Percentiles rank a stretch among this genome's conserved stretches.
Conservation (phyloP, 37 sponge, comb jelly and placozoan genomes). For the Corticium candelabrum region DNA sequence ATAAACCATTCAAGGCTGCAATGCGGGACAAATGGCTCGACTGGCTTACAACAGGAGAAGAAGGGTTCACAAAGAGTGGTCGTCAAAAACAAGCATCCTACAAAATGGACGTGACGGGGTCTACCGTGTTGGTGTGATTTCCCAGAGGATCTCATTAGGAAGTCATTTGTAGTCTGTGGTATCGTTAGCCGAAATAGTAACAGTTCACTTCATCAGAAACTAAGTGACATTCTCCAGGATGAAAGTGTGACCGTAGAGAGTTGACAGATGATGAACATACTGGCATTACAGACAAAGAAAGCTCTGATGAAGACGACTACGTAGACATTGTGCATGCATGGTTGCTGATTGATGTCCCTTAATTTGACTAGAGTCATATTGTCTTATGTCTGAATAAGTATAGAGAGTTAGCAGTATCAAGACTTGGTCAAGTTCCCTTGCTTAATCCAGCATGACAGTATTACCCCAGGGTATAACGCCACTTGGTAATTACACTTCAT, state of each 20-base stretch:
- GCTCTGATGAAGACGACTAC: not conserved
- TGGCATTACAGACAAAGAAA: not conserved
- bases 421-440: too few species aligned
- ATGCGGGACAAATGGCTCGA: slow-evolving; percentile 7
- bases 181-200: too few species aligned
- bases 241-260: too few species aligned
- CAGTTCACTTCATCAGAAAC: too few species aligned
- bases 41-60: not conserved
- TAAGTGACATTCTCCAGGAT: too few species aligned
- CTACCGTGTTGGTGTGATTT: not conserved
- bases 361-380: too few species aligned
- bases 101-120: not conserved
- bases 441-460: too few species aligned
- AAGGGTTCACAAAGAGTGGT: not conserved
- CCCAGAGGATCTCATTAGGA: not conserved
- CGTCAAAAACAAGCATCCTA: not conserved
- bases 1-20: not conserved
- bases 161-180: not conserved
- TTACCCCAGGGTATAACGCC: too few species aligned
- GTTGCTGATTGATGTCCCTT: too few species aligned
- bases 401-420: too few species aligned
- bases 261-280: not conserved
- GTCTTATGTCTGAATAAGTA: too few species aligned
- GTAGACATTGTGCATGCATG: not conserved
- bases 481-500: not conserved